A percentile compares a stretch with the other conserved stretches of the same genome.
Conservation (phyloP, 2,888 invertebrate genomes). For the Hyalella azteca region DNA sequence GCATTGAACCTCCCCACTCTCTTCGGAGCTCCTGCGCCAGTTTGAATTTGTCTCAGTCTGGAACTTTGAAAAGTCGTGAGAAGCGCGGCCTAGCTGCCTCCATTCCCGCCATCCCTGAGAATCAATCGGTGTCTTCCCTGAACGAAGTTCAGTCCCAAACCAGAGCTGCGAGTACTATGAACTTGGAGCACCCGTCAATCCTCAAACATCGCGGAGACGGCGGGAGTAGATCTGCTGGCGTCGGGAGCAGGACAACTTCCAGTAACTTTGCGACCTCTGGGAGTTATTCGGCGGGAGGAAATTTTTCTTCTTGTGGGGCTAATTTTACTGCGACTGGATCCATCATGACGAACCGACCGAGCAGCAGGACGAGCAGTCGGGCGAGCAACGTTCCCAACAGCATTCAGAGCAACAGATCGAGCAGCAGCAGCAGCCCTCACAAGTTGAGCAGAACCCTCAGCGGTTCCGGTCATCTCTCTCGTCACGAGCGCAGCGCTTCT, state of each 20-base stretch:
- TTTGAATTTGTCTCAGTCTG: constrained; percentile 5
- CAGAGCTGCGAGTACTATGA: constrained; percentile 27
- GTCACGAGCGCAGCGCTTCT: constrained; percentile 15
- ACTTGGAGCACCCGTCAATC: constrained; percentile 24
- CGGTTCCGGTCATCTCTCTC: constrained; percentile 6
- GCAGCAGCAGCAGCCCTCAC: constrained; percentile 1
- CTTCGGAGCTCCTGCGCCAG: constrained; percentile 19
- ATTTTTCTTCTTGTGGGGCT: constrained; percentile 3
- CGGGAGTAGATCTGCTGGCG: not conserved
- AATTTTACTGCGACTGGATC: constrained; percentile 1
- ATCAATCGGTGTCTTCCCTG: constrained; percentile 17
- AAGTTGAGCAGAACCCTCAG: constrained; percentile 29
- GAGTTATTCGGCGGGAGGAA: not conserved
- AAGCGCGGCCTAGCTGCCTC: not conserved
- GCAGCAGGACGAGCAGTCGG: constrained; percentile 28
- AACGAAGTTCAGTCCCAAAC: constrained; percentile 29
- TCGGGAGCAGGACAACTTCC: not conserved
- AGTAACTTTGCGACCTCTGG: constrained; percentile 3
- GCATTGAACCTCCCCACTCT: constrained; percentile 19
- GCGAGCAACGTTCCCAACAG: constrained; percentile 24
- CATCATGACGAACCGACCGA: constrained; percentile 28
- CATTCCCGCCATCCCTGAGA: not conserved
- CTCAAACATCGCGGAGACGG: constrained; percentile 22
- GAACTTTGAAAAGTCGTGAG: constrained; percentile 18
- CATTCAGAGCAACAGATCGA: constrained; percentile 19